A percentile compares a stretch with the other conserved stretches of the same genome.
Conservation (phyloP, 2,113 vertebrate genomes). For the Eidolon helvum region DNA sequence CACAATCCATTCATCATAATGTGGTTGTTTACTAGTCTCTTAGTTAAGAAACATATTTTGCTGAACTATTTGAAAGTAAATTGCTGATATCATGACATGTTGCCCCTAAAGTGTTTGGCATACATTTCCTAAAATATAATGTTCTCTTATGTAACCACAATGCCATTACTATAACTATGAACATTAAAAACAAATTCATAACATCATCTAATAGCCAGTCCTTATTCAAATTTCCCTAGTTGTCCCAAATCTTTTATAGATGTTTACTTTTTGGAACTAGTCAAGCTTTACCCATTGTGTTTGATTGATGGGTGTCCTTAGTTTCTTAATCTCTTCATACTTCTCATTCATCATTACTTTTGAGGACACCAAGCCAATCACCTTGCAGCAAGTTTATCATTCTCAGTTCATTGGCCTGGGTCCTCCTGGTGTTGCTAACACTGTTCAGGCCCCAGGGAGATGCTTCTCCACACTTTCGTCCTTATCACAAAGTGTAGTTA, state of each 20-base stretch:
- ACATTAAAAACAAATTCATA: not conserved
- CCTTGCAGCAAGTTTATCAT: not conserved
- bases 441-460: not conserved
- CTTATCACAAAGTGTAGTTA: not conserved
- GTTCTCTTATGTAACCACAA: not conserved
- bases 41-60: not conserved
- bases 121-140: not conserved
- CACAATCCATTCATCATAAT: not conserved
- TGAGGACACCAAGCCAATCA: not conserved
- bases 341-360: not conserved
- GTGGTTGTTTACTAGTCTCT: not conserved
- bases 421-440: not conserved
- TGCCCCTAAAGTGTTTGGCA: not conserved
- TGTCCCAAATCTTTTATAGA: not conserved
- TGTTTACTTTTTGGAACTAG: not conserved
- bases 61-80: not conserved
- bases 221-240: not conserved
- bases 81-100: not conserved
- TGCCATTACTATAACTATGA: not conserved
- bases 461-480: not conserved
- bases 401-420: not conserved
- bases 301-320: not conserved
- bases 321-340: not conserved
- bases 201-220: not conserved
- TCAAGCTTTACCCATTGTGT: not conserved